Conservation (phyloP, 1,140 invertebrate species). For the Solen grandis region DNA sequence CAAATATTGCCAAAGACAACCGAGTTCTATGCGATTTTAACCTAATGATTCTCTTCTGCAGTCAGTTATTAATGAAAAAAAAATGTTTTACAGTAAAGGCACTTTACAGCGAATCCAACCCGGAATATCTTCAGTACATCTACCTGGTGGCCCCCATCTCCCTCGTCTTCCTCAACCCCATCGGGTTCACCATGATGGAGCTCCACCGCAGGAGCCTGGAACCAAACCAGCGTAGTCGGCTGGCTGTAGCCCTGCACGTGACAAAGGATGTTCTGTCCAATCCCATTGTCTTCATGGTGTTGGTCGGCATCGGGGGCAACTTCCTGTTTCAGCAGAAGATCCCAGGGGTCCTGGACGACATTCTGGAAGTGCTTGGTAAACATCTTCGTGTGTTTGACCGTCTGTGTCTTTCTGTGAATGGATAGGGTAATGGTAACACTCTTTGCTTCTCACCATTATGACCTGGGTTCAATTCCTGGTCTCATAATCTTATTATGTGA, state of each 20-base stretch:
- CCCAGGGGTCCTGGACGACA: constrained; percentile 87
- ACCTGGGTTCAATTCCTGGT: too few species aligned
- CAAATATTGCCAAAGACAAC: too few species aligned
- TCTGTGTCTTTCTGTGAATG: too few species aligned
- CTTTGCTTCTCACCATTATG: too few species aligned
- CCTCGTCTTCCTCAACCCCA: constrained; percentile 94
- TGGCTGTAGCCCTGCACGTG: constrained; percentile 64
- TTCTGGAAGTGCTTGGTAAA: constrained; percentile 86
- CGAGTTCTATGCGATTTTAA: too few species aligned
- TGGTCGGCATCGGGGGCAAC: constrained; percentile 94
- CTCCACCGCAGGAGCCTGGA: constrained; percentile 84
- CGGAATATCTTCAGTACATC: constrained; percentile 94
- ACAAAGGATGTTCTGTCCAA: constrained; percentile 90
- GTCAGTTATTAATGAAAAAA: too few species aligned
- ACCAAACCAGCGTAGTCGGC: constrained; percentile 3
- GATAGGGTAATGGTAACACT: too few species aligned
- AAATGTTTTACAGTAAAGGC: constrained; percentile 81
- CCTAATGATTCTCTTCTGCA: too few species aligned
- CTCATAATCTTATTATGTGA: too few species aligned
- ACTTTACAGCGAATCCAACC: constrained; percentile 86
- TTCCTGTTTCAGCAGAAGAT: constrained; percentile 89
- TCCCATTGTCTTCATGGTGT: constrained; percentile 95
- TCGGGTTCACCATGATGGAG: constrained; percentile 95
- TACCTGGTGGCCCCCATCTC: constrained; percentile 97
- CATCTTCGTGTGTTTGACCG: too few species aligned